Evolutionary conservation across 2,888 invertebrate genomes (phyloP), one percentile per base, ranked within the genome.

Genomic region (Troilus luridus): DNA sequence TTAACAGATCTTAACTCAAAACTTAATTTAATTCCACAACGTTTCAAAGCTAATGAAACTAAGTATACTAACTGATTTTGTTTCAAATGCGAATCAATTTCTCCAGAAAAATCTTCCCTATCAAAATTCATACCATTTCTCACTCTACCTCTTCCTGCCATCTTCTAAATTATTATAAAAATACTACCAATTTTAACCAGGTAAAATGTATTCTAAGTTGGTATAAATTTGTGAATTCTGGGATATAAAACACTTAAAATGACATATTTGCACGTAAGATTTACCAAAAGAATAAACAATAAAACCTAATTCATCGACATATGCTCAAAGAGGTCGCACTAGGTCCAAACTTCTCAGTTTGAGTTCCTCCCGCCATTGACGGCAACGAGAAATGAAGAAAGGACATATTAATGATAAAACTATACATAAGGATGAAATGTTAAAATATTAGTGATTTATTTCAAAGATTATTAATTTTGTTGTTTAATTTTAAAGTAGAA

Each of bases 91-190:
- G 81, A 41, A n/a, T 85, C 11, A 0, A n/a, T 12, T 85, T 85
- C 85, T 56, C n/a, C 6, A 54, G 56, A 17, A n/a, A 12, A 54
- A 85, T 85, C 56, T 21, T 85, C 81, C 5, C 56, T 85, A 11
- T 85, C 85, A 85, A 21, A 85, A 11, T 85, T 85, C 21, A 56
- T 56, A 9, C 81, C 81, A 81, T 81, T 81, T 7, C 85, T 85
- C n/a, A 85, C 56, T 85, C 85, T 54, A 6, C 85, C 85, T 54
- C 85, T 85, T 58, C 54, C 85, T 41, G 85, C 21, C 85, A 85
- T 85, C 1, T 21, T 54, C 81, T 54, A 5, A n/a, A 64, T 21
- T n/a, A n/a, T 11, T n/a, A n/a, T 19, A 27, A 58, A n/a, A 56
- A 19, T 77, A 41, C 14, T 77, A 77, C 24, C 64, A 12, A 72